Evolutionary conservation across 2,113 vertebrate species (phyloP).

Genomic region (Thalassarche chlororhynchos): DNA sequence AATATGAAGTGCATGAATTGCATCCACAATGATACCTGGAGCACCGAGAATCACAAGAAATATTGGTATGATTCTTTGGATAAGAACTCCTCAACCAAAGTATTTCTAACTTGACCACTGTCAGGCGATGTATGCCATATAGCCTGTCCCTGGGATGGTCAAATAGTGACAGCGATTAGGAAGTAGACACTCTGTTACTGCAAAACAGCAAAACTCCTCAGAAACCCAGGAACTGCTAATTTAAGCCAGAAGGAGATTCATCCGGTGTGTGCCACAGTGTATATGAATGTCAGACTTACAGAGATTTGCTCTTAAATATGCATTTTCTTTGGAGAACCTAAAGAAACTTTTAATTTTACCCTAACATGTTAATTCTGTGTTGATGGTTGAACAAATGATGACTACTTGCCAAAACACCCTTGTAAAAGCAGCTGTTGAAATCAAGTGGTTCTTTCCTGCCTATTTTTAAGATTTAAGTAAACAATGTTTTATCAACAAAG

Average conservation of each 20-base stretch:
- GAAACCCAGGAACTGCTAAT: not conserved
- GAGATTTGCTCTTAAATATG: not conserved
- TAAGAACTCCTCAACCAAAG: not conserved
- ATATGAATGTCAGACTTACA: fast-evolving
- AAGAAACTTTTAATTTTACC: not conserved
- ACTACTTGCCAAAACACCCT: not conserved
- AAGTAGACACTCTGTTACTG: not conserved
- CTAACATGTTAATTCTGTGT: not conserved
- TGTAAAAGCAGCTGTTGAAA: slow-evolving; percentile 26
- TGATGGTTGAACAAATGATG: not conserved
- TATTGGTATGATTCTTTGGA: not conserved
- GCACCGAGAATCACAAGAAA: not conserved
- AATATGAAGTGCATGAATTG: not conserved
- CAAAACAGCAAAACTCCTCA: not conserved
- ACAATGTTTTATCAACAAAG: not conserved
- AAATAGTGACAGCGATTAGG: not conserved
- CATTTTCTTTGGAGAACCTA: not conserved
- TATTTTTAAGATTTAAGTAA: slow-evolving; percentile 1
- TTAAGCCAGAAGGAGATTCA: not conserved
- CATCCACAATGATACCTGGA: not conserved
- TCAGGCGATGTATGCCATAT: not conserved
- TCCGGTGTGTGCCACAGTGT: not conserved
- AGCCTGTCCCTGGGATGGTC: not conserved
- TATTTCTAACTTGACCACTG: not conserved
- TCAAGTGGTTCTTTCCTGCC: not conserved